Base-by-base conservation (phyloP, 2,113 vertebrate genomes). In the Uria aalge region DNA sequence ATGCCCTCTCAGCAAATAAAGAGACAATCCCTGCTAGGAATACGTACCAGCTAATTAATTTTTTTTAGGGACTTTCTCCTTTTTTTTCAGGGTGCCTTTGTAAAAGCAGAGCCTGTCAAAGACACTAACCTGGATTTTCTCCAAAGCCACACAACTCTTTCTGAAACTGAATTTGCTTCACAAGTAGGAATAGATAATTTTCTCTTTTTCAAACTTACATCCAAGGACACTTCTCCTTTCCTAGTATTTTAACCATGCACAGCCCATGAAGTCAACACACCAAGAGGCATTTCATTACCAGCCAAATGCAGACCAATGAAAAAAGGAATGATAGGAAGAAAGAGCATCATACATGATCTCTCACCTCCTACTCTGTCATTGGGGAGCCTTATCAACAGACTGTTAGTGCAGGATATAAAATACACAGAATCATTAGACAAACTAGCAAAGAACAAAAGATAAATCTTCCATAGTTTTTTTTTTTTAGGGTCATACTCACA, bases 31-130 rank as follows among this genome's bases (percentile, higher is more conserved):
- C n/a, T 94, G 48, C 41, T 90, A 90, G 74, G 85, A 94, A 91
- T 91, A 88, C 8, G 16, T 69, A 87, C n/a, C n/a, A 82, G n/a
- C 45, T 69, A 82, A 96, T 92, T 86, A 85, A 52, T 21, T 68
- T 92, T 55, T 94, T 94, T 96, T 87, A 91, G 55, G 88, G 38
- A 68, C 74, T 92, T 92, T 90, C 48, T 92, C 45, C 17, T 41
- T 76, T 77, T 85, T 64, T 64, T 88, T 59, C 74, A 91, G 71
- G 41, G 63, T 94, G 77, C 57, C 68, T 91, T 96, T 89, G 36
- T 26, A 73, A 68, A 85, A 60, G 69, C 36, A 84, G 38, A 90
- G 69, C 19, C 55, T 85, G 53, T 50, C 45, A 75, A 91, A 92
- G 62, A 86, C 15, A 68, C 55, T 84, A 77, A 74, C 43, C n/a